Conservation (phyloP, 2,888 invertebrate species). For the Eupithecia centaureata region DNA sequence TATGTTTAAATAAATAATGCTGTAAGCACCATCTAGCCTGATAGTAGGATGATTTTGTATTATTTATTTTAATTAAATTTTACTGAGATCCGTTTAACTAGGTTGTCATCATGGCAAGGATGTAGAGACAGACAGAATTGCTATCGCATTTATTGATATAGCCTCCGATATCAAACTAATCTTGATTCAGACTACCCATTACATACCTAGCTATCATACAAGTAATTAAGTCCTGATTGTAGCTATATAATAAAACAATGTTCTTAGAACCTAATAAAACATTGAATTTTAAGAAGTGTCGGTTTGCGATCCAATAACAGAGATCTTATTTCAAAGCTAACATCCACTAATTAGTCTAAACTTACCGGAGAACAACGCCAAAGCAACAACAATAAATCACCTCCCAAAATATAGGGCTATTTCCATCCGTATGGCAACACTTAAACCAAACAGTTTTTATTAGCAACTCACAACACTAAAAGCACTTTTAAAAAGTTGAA, state of each 20-base stretch:
- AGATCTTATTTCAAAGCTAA: constrained; percentile 20
- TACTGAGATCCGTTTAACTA: not conserved
- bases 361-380: constrained; percentile 39
- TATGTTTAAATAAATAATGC: not conserved
- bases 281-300: not conserved
- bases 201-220: too few relatives aligned
- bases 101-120: not conserved
- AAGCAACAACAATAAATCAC: constrained; percentile 49
- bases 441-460: constrained; percentile 33
- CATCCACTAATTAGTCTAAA: constrained; percentile 31
- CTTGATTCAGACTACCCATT: too few relatives aligned
- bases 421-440: constrained; percentile 56
- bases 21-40: not conserved
- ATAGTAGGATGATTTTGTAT: not conserved
- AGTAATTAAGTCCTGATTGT: not conserved
- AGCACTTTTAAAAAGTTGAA: constrained; percentile 41
- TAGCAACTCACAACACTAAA: constrained; percentile 23
- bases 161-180: too few relatives aligned
- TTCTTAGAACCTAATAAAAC: not conserved
- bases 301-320: constrained; percentile 4
- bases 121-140: not conserved
- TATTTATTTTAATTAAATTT: too few relatives aligned
- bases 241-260: not conserved
- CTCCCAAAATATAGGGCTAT: constrained; percentile 60
- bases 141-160: not conserved